Base-by-base conservation (phyloP, 2,113 vertebrate species). In the Steatornis caripensis region DNA sequence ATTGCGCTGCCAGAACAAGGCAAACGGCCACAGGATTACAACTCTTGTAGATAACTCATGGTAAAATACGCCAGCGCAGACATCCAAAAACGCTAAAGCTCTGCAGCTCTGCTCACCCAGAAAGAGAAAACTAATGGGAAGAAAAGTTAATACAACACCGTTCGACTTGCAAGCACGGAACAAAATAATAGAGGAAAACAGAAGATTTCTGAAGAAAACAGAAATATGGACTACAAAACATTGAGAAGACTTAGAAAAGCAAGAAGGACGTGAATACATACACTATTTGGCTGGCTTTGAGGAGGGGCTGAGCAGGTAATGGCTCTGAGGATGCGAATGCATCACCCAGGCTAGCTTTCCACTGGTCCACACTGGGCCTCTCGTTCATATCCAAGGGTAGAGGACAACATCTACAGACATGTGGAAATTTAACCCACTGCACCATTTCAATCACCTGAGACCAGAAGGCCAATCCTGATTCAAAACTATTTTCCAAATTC, bases 251-350 rank as follows among this genome's bases (percentile, higher is more conserved):
- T 62, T 17, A 26, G 37, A 60, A 76, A 71, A 70, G 49, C 29
- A 79, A 53, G 48, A 55, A 65, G 21, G n/a, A 24, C 0, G 0
- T 2, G 27, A 79, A 60, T 11, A 41, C 17, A 9, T 6, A 2
- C 0, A 1, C 3, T 32, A 2, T 34, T 27, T 29, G 46, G 15
- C 5, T 37, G 76, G n/a, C 27, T 64, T 37, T 36, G 43, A 58
- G 60, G 17, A 41, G 49, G 23, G 20, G 32, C 49, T 53, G 49
- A 64, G 34, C 34, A 87, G 46, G 15, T 15, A 46, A 46, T 2
- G 14, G 62, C 36, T 45, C 53, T 0, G 1, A 65, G 53, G 30
- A 27, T 12, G 16, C 1, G 0, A 80, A 58, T 1, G 2, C 64
- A 39, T 16, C 34, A 26, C 30, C 19, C 54, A 46, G 32, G 32